Base-by-base conservation (phyloP, 2,113 vertebrate species). In the Rhagologus leucostigma region DNA sequence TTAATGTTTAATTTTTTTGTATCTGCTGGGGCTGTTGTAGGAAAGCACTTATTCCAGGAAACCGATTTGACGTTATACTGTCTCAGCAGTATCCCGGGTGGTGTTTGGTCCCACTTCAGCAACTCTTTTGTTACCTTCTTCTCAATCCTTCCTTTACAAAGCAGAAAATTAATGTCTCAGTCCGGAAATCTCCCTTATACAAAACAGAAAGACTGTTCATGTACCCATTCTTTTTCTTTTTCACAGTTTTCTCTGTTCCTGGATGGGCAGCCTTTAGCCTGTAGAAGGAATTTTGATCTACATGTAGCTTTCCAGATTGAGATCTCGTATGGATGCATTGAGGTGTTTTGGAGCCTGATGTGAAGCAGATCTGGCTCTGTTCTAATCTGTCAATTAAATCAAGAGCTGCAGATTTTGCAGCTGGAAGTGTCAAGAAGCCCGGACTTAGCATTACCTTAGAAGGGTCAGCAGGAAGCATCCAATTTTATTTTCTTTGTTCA, bases 371-470 rank as follows among this genome's bases (percentile, higher is more conserved):
- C 24, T 70, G 81, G 20, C 12, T 93, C 57, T 2, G 1, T 86
- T 85, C 46, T 81, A 41, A 41, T 52, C 26, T 49, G 16, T 85
- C 60, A 35, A 16, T 78, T 86, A 79, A 89, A 73, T 73, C 63
- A 83, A 92, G 74, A 69, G 22, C 41, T 91, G 89, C 56, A 60
- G 33, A 42, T 88, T 74, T 80, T 95, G 71, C 62, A 91, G 16
- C 70, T 95, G 55, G 14, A 85, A 33, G 5, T 67, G 74, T 33
- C n/a, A n/a, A 78, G 68, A 88, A 90, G 39, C 62, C 16, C 67
- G 42, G 22, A 69, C 42, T 65, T 50, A 29, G 37, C 33, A 22
- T 60, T 96, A 77, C 35, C 76, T 96, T 94, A 91, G 93, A 94
- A 96, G 76, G 78, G 35, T 74, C 50, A 76, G 41, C 42, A 82